Evolutionary conservation across 2,797 vertebrate species (phyloP).

Genomic region (Ataeniobius toweri): DNA sequence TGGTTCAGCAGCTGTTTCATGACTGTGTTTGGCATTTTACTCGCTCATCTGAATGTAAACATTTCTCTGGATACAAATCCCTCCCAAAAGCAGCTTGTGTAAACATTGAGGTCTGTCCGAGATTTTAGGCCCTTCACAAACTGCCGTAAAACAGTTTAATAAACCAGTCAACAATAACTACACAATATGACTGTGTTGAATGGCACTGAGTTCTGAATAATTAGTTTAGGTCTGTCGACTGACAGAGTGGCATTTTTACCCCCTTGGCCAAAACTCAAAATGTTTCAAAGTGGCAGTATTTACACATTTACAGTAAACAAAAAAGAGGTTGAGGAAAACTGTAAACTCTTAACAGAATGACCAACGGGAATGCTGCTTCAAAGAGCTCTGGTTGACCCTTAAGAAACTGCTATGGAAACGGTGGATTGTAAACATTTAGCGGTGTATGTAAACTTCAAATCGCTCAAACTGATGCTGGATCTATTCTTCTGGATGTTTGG

Average conservation of each 20-base stretch:
- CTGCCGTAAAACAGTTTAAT: constrained; percentile 29
- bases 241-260: constrained; percentile 24
- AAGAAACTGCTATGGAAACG: constrained; percentile 41
- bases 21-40: constrained; percentile 49
- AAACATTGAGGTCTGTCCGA: constrained; percentile 71
- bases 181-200: constrained; percentile 17
- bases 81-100: constrained; percentile 67
- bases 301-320: constrained; percentile 66
- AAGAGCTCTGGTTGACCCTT: constrained; percentile 43
- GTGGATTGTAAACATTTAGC: constrained; percentile 78
- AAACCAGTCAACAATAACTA: constrained; percentile 9
- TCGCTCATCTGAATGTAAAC: constrained; percentile 68
- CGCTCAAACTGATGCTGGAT: constrained; percentile 26
- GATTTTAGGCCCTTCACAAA: constrained; percentile 40
- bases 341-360: constrained; percentile 54
- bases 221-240: constrained; percentile 36
- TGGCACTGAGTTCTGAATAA: constrained; percentile 39
- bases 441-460: constrained; percentile 71
- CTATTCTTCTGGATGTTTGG: constrained; percentile 49
- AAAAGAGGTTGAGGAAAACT: constrained; percentile 54
- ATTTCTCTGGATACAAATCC: constrained; percentile 49
- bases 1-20: constrained; percentile 25
- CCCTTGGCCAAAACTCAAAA: constrained; percentile 29
- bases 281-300: constrained; percentile 51
- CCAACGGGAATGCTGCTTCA: constrained; percentile 26